Evolutionary conservation across 1,140 invertebrate genomes (phyloP), one percentile per base, ranked within the genome.

Genomic region (Manduca sexta): DNA sequence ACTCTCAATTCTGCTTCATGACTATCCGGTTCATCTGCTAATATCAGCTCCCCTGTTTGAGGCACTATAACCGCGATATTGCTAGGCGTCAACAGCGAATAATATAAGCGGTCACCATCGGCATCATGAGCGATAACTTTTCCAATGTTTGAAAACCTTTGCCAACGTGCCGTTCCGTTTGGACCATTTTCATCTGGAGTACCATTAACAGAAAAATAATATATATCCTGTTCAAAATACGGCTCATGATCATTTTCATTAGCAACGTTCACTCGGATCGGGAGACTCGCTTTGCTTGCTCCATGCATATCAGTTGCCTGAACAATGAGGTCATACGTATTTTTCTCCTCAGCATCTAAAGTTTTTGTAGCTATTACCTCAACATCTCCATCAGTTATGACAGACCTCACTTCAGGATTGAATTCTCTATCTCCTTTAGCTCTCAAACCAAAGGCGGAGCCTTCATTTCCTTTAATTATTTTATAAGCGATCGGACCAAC

Each of bases 181-280:
- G 64, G 73, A 31, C 81, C 77, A 54, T 88, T 88, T 16, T 88
- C 50, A 0, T 86, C 77, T 26, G 89, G 87, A 17, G 88, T 74
- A 17, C 90, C 88, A 43, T 87, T 89, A 10, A 95, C 88, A 37
- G 91, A 89, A 64, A 96, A 97, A 38, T 91, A 89, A 73, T 97
- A 98, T 12, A 93, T 86, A 38, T 89, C 87, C 34, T 92, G 88
- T 1, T 91, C 90, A 74, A 98, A 97, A 7, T 92, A 84, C 0
- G 96, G 96, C 46, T 91, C 90, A 73, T 98, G 97, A 80, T 98
- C 97, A 74, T 99, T 98, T 60, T 93, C 92, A 69, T 98, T 95
- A 0, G 91, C 71, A 0, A 98, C 89, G 3, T 88, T 86, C 2
- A 98, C 89, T 13, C 88, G 86, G 2, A 98, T 88, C 33, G 89